Conservation (phyloP, 2,113 vertebrate species). For the Xenotilapia leptura region DNA sequence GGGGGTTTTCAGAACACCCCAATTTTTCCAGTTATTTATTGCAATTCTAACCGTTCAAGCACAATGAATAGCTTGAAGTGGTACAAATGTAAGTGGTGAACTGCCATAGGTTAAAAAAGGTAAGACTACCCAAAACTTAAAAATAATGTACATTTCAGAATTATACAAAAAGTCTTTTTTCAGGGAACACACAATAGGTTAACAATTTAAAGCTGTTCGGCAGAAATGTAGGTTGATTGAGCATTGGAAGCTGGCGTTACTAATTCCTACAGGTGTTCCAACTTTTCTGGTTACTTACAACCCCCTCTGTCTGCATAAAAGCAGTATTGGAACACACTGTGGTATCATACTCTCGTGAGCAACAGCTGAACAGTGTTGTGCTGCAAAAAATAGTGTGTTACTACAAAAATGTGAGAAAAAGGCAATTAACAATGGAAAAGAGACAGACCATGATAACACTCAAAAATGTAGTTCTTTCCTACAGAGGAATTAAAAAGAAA, state of each 20-base stretch:
- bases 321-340: not conserved
- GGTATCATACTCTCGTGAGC: not conserved
- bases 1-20: not conserved
- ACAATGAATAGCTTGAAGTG: not conserved
- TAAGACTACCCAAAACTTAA: not conserved
- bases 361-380: not conserved
- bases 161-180: not conserved
- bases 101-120: not conserved
- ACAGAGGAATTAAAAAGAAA: not conserved
- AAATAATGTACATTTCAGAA: not conserved
- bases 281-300: not conserved
- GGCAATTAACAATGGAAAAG: not conserved
- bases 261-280: not conserved
- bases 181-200: not conserved
- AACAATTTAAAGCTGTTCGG: not conserved
- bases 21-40: not conserved
- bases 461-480: not conserved
- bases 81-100: not conserved
- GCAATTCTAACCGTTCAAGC: not conserved
- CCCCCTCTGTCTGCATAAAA: not conserved
- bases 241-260: not conserved
- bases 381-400: not conserved
- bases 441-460: not conserved
- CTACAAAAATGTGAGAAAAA: not conserved
- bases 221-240: not conserved